Conservation (phyloP, 2,797 vertebrate genomes). For the Acrossocheilus fasciatus region DNA sequence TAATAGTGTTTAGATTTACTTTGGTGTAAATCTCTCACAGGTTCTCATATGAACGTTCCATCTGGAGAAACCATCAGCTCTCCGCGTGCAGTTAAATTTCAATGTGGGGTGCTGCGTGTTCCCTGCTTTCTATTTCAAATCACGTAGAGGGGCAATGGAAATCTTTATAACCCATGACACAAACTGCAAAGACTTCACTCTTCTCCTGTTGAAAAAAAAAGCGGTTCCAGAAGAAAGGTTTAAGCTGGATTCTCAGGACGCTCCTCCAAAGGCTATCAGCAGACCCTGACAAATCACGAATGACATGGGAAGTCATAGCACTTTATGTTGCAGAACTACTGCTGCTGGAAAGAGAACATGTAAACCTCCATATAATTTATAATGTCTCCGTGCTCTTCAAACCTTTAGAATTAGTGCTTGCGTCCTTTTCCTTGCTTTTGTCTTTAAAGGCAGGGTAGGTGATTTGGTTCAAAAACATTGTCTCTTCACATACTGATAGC, state of each 20-base stretch:
- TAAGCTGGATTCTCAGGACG: conserved; percentile 39
- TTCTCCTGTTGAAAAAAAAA: conserved; percentile 41
- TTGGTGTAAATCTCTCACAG: conserved; percentile 60
- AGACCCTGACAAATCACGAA: conserved; percentile 40
- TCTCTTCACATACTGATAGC: not conserved
- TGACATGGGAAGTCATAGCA: conserved; percentile 39
- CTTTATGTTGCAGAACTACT: conserved; percentile 43
- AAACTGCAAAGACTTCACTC: conserved; percentile 39
- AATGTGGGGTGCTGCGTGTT: conserved; percentile 53
- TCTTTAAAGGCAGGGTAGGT: not conserved
- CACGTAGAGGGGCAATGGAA: conserved; percentile 57
- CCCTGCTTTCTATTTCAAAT: conserved; percentile 52
- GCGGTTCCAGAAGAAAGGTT: conserved; percentile 32
- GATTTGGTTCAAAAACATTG: not conserved
- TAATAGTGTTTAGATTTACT: conserved; percentile 61
- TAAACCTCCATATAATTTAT: conserved; percentile 24
- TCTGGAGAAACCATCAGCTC: conserved; percentile 65
- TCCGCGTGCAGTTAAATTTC: conserved; percentile 58
- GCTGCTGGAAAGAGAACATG: conserved; percentile 37
- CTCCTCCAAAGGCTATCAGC: conserved; percentile 53
- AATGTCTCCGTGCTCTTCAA: not conserved
- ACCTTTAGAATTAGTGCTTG: not conserved
- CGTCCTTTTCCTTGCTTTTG: not conserved
- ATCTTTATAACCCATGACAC: conserved; percentile 55
- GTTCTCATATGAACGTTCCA: conserved; percentile 51